Evolutionary conservation across 2,113 vertebrate species (phyloP).

Genomic region (Chelonoidis abingdonii): DNA sequence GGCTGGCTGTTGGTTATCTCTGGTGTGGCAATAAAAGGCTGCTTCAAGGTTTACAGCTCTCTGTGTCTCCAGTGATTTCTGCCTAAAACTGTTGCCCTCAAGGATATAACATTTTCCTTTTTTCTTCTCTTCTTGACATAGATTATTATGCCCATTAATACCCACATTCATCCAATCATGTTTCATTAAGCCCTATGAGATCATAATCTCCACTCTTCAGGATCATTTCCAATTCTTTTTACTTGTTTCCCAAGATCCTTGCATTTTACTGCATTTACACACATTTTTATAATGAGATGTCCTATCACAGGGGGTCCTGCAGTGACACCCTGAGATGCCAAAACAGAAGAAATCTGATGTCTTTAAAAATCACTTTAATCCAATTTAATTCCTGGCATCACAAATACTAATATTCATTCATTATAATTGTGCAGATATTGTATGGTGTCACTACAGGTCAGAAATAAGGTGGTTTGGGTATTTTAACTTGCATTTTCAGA

Average conservation of each 20-base stretch:
- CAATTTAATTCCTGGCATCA: neutral
- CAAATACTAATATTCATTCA: neutral
- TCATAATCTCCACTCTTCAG: neutral
- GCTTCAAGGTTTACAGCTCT: no score
- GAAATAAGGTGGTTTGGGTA: neutral
- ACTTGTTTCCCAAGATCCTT: neutral
- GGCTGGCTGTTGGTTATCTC: no score
- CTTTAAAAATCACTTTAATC: neutral
- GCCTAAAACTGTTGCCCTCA: no score
- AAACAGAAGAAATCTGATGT: neutral
- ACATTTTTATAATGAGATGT: neutral
- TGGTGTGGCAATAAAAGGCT: no score
- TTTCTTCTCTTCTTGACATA: neutral
- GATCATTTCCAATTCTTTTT: neutral
- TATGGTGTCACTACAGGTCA: neutral
- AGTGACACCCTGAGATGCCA: neutral
- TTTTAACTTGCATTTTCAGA: neutral
- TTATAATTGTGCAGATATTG: neutral
- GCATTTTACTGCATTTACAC: neutral
- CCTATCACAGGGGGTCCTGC: neutral
- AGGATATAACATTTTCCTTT: no score
- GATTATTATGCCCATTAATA: neutral
- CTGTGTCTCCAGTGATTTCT: no score
- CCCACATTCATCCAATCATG: neutral
- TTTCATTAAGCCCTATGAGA: neutral